phyloP scores from a whole-genome alignment of 1,140 invertebrate species.

The Mizuhopecten yessoensis region DNA sequence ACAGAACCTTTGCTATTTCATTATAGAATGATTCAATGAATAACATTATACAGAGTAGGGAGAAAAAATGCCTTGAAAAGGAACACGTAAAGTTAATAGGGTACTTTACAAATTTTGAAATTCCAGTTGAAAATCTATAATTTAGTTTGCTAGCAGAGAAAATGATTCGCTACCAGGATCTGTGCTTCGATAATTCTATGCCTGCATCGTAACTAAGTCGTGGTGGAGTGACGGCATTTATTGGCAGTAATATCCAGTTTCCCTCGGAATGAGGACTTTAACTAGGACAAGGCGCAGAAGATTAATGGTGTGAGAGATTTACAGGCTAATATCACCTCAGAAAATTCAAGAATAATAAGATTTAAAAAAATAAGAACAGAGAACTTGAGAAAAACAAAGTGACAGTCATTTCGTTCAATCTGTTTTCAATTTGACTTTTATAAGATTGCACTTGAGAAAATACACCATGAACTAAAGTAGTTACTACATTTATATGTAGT shows the following conservation, averaged over 20 bases:
- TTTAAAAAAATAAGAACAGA: not conserved
- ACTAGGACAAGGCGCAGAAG: not conserved
- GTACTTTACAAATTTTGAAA: not conserved
- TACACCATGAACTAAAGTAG: not conserved
- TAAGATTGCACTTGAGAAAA: not conserved
- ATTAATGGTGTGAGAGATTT: not conserved
- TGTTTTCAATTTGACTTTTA: slow-evolving; percentile 29
- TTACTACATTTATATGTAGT: not conserved
- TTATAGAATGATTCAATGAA: not conserved
- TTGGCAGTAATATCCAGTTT: not conserved
- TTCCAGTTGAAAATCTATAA: slow-evolving; percentile 8
- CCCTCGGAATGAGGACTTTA: not conserved
- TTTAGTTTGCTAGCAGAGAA: not conserved
- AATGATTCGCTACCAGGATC: not conserved
- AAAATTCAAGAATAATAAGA: slow-evolving; percentile 30
- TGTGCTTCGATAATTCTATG: slow-evolving; percentile 39
- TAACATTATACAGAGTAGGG: not conserved
- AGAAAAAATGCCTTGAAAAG: not conserved
- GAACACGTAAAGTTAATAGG: not conserved
- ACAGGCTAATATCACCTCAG: not conserved
- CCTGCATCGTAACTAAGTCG: not conserved
- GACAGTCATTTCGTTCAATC: slow-evolving; percentile 13
- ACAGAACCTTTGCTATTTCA: not conserved
- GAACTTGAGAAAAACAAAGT: not conserved
- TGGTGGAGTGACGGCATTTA: not conserved